These are phyloP conservation scores for Chironex yamaguchii DNA, from an alignment of 30 jellyfish, hydroid and myxozoan genomes.

Conservation along the genomic window DNA sequence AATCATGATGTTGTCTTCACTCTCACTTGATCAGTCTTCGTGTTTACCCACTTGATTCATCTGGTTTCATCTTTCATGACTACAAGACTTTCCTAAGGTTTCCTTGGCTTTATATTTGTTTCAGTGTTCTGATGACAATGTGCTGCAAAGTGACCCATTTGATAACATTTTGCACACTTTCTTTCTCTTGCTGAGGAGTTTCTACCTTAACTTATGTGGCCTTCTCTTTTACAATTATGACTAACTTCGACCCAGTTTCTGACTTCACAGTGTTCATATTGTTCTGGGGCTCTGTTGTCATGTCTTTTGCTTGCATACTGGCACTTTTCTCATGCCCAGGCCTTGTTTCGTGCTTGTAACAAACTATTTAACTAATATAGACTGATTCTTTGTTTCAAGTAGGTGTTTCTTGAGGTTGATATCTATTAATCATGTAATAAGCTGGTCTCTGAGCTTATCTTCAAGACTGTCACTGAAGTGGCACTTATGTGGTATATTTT, in stretches of 20 bases:
- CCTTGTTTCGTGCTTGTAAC: neutral
- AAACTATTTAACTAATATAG: no score
- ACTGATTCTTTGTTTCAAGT: neutral
- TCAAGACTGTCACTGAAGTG: neutral
- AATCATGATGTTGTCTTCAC: no score
- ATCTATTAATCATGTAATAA: neutral
- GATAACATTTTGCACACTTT: neutral
- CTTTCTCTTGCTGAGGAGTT: neutral
- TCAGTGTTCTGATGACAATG: neutral
- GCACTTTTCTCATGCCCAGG: neutral
- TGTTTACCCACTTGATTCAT: neutral
- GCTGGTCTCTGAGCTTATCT: neutral
- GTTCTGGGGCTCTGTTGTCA: neutral
- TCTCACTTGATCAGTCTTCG: no score
- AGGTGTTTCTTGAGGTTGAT: neutral
- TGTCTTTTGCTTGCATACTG: neutral
- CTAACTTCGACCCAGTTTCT: neutral
- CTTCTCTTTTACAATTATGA: neutral
- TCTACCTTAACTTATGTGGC: neutral
- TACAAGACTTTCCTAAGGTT: neutral
- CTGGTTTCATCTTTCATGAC: neutral
- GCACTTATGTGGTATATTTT: neutral
- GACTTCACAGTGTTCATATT: neutral
- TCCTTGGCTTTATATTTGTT: neutral
- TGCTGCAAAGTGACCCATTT: neutral